Evolutionary conservation across 92 coral and sea anemone genomes (phyloP), one percentile per base, ranked within the genome.

Genomic region (Umimayanthus kanabou): DNA sequence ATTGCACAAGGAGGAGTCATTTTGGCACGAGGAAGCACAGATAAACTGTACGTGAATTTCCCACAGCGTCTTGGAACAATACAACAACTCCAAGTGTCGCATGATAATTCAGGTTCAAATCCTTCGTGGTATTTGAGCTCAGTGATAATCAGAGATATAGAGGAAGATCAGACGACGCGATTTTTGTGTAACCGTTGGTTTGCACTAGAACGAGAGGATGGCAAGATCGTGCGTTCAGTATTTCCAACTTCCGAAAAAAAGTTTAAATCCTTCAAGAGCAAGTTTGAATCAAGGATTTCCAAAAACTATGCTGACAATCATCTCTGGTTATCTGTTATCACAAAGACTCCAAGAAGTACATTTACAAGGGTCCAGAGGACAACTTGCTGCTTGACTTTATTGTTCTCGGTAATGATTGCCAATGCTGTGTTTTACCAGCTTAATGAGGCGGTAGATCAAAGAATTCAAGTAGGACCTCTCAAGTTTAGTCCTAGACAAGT

Each of bases 361-460:
- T 94, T 93, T 83, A 93, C 98, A 0, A 91, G 98, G 3, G 93
- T 90, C 7, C 98, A 95, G 71, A 82, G 98, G 77, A 91, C 95
- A 10, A 95, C 98, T 11, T 95, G 96, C 50, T 95, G 98, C 22
- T 28, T 93, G 58, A 74, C 92, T 53, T 75, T 95, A 0, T 65
- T 95, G 69, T 84, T 90, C 78, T 92, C 98, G 0, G 96, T 88
- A 22, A 95, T 95, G 98, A 58, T 95, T 47, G 95, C 90, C 1
- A 93, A 95, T n/a, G 98, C 96, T 49, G 81, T 95, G 95, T 95
- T 92, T 89, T 95, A 95, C 83, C 85, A 86, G 74, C 83, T 87
- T 0, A 92, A 92, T 82, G 47, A 88, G 77, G 85, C 71, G n/a
- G 90, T 94, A 13, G 94, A 95, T 65, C 93, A 92, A 15, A 90